Base-by-base conservation (phyloP, 1,140 invertebrate genomes). In the Drosophila subobscura region DNA sequence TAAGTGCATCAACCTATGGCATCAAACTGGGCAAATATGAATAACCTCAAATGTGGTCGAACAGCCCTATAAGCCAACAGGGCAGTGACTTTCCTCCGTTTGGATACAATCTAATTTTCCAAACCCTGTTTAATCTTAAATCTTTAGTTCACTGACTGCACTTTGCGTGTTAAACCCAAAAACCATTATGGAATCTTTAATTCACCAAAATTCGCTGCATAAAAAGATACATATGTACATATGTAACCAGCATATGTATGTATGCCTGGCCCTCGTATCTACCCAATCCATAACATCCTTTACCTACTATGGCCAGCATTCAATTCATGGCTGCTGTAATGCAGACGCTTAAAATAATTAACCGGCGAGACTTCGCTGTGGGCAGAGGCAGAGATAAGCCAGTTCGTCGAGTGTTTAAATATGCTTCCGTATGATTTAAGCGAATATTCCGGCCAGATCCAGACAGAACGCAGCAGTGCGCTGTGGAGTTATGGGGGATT, bases 291-390 rank as follows among this genome's bases (percentile, higher is more conserved):
- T 33, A 8, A 10, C 7, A 10, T 40, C 27, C 27, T 33, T 33
- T 46, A 67, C 22, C 40, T 46, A 53, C 49, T 8, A 54, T 14
- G 16, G 25, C 40, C 20, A 25, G 22, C 16, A 16, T 8, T 29
- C 25, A 33, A 68, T 49, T 56, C 51, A 52, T 25, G 45, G 29
- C 22, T 22, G 12, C 25, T 75, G 40, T 68, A 56, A 68, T 61
- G 55, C 71, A 55, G 58, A 41, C 76, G 72, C 74, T 77, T 71
- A 77, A 77, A 77, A 77, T 76, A 70, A 77, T 77, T 77, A 77
- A 71, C 57, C 66, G 57, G 55, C 56, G 45, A 40, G 63, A 56
- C 46, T 57, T 37, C 50, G 42, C 20, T 33, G 41, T 22, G 42
- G 7, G 14, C 12, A 49, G 37, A 68, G 7, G 14, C 12, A 49